Base-by-base conservation (phyloP, 1,140 invertebrate species). In the Hypothenemus hampei region DNA sequence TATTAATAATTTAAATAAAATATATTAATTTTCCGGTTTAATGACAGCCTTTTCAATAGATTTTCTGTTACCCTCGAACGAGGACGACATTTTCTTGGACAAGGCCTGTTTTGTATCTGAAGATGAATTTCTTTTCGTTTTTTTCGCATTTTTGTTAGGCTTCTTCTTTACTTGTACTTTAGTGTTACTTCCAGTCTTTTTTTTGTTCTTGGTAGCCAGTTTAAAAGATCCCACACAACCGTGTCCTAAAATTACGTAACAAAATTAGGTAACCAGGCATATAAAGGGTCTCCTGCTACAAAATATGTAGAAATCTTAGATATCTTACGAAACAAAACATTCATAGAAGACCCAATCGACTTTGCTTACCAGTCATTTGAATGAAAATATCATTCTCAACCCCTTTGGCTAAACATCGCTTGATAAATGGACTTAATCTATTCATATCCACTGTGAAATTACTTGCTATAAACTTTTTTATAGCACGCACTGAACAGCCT, bases 351-450 rank as follows among this genome's bases (percentile, higher is more conserved):
- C n/a, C n/a, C n/a, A n/a, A n/a, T n/a, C n/a, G n/a, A n/a, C n/a
- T n/a, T n/a, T n/a, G n/a, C 41, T 26, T 35, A 47, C 24, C 45
- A 13, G 24, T 47, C 7, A 18, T n/a, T 47, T 47, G 45, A n/a
- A 29, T 21, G 8, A 18, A 29, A 33, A 18, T 13, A n/a, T 47
- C 35, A 15, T 43, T 43, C 11, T 20, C 16, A 8, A 43, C 40
- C 10, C 8, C 20, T 43, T 43, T 43, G 3, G 8, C 40, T 15
- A 43, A 22, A 22, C 1, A 43, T 43, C 21, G 18, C 40, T 43
- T 43, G 22, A 43, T 43, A 15, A 43, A 43, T 11, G 21, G 3
- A 10, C 1, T 33, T 10, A 47, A n/a, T 20, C 16, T 47, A 19
- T 47, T 24, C 8, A n/a, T 35, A 33, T 47, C 45, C 2, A 29